Evolutionary conservation across 1,140 invertebrate genomes (phyloP), one percentile per base, ranked within the genome.

Genomic region (Trachymyrmex septentrionalis): DNA sequence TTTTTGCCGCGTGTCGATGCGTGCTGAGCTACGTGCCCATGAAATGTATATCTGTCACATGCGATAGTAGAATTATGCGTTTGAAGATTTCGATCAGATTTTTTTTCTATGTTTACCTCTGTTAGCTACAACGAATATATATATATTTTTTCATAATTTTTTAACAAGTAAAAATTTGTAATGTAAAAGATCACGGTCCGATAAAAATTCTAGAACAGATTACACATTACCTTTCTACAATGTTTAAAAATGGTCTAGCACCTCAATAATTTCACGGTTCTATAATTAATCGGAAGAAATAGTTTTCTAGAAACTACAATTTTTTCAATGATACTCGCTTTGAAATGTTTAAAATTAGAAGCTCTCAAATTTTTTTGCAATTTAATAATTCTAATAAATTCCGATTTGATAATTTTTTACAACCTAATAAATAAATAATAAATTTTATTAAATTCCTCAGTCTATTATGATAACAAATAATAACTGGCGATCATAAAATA

Each of bases 181-280:
- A 64, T 27, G 27, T 21, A 67, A 27, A 67, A 21, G 10, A 27
- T 69, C 34, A 66, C 30, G 63, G 53, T 69, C 30, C 30, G 66
- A 21, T 69, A 69, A 38, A 44, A 53, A 63, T 71, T 71, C 64
- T 48, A 21, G 21, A 30, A 57, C 34, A 27, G 9, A 44, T 44
- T 44, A 5, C 14, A 44, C 21, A 27, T 57, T 34, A 21, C 5
- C 6, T 19, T 21, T 1, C 53, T 12, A 38, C 10, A 14, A n/a
- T 38, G 21, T 71, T 34, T 81, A 44, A 81, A 81, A 71, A 71
- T 71, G 50, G 53, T 16, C 21, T 19, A 50, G 27, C 38, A 38
- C 27, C 30, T 38, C 30, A 72, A 82, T 82, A 61, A 48, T 24
- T 73, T 61, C 57, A 24, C 80, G 69, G 67, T 82, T 82, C 34